A percentile compares a stretch with the other conserved stretches of the same genome.
phyloP scores from a whole-genome alignment of 2,113 vertebrate genomes.

The Trogon surrucura region DNA sequence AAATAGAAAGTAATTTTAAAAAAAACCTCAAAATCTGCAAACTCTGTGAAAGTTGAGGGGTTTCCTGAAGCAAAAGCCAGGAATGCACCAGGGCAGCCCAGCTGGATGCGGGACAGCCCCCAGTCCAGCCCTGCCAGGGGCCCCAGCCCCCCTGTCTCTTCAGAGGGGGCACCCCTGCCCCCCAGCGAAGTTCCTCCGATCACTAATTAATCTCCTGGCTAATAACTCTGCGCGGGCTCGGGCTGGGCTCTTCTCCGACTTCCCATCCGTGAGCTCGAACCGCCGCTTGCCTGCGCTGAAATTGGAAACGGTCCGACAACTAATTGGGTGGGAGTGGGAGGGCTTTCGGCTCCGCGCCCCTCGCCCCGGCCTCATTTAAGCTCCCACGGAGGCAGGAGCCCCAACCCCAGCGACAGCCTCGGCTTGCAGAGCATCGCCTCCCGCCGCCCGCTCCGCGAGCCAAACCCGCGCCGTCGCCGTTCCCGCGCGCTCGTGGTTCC shows the following conservation, averaged over 20 bases:
- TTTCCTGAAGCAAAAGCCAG: neutral
- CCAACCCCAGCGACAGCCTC: neutral
- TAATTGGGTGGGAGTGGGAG: neutral
- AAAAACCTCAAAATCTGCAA: neutral
- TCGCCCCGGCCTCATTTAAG: neutral
- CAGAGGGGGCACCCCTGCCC: neutral
- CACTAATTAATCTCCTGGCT: conserved; percentile 17
- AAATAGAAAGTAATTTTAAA: neutral
- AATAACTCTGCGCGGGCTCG: neutral
- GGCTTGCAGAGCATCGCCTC: neutral
- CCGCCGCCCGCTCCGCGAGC: fast-evolving
- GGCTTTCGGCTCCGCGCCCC: neutral
- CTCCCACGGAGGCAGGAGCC: fast-evolving
- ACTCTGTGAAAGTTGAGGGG: neutral
- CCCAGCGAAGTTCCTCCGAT: neutral
- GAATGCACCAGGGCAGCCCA: neutral
- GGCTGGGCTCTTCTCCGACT: neutral
- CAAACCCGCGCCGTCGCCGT: fast-evolving
- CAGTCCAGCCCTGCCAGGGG: neutral
- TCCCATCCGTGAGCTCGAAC: neutral
- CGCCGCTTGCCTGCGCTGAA: neutral
- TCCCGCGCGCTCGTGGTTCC: neutral
- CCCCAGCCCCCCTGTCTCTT: neutral
- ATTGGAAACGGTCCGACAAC: neutral
- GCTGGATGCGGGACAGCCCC: fast-evolving